phyloP scores from a whole-genome alignment of 1,140 invertebrate species.

The Melipona quadrifasciata region DNA sequence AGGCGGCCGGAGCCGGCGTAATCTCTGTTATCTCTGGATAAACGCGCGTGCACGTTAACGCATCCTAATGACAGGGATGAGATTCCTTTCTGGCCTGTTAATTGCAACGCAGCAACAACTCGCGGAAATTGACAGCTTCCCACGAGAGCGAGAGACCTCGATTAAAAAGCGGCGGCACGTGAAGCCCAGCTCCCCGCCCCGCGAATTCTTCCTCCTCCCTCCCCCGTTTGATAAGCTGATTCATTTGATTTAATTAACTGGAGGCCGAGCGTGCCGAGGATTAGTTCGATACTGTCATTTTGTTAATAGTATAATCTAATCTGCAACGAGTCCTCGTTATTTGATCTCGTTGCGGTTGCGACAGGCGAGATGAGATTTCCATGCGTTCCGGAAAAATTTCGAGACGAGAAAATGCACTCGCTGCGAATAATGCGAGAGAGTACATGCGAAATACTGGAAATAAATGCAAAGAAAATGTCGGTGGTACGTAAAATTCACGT shows the following conservation, averaged over 20 bases:
- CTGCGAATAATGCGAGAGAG: too few species aligned
- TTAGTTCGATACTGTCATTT: too few species aligned
- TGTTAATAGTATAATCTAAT: too few species aligned
- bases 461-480: too few species aligned
- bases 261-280: too few species aligned
- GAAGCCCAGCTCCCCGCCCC: background rate
- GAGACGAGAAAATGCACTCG: too few species aligned
- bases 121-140: conserved; percentile 7
- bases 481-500: too few species aligned
- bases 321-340: too few species aligned
- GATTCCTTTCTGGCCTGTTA: conserved; percentile 14
- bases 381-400: too few species aligned
- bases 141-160: background rate
- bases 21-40: conserved; percentile 40
- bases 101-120: background rate
- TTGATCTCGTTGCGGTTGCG: too few species aligned
- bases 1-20: background rate
- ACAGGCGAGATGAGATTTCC: too few species aligned
- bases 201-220: background rate
- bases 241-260: background rate
- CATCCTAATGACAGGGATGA: conserved; percentile 1
- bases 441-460: too few species aligned
- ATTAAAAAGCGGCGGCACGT: background rate
- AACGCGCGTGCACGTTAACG: conserved; percentile 24
- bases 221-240: background rate